phyloP scores from a whole-genome alignment of 2,888 invertebrate species.

The Orgyia antiqua region DNA sequence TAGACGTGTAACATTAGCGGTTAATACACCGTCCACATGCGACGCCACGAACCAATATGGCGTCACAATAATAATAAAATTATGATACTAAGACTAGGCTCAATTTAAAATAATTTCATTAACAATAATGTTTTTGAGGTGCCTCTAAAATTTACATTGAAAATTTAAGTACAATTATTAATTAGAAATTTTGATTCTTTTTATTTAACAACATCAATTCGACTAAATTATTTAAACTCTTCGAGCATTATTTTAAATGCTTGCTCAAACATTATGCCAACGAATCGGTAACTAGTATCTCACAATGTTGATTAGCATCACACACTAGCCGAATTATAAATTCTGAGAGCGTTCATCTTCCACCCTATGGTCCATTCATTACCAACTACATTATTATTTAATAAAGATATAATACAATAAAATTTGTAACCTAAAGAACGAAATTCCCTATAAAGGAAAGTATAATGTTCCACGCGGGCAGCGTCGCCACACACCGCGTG shows the following conservation, averaged over 20 bases:
- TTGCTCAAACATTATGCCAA: slow-evolving; percentile 71
- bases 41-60: slow-evolving; percentile 33
- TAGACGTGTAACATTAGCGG: slow-evolving; percentile 16
- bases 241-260: slow-evolving; percentile 74
- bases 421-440: slow-evolving; percentile 76
- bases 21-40: slow-evolving; percentile 9
- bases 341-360: slow-evolving; percentile 70
- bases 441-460: slow-evolving; percentile 70
- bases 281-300: slow-evolving; percentile 65
- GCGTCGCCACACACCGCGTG: slow-evolving; percentile 30
- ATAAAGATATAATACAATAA: slow-evolving; percentile 71
- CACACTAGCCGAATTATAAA: slow-evolving; percentile 65
- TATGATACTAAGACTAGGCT: slow-evolving; percentile 75
- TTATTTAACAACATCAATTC: slow-evolving; percentile 75
- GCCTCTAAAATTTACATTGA: slow-evolving; percentile 74
- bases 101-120: slow-evolving; percentile 64
- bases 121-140: slow-evolving; percentile 61
- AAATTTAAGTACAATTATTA: slow-evolving; percentile 72
- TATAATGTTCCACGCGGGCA: slow-evolving; percentile 20
- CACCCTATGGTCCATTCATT: slow-evolving; percentile 72
- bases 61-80: slow-evolving; percentile 52
- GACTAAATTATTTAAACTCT: slow-evolving; percentile 67
- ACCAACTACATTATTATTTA: slow-evolving; percentile 50
- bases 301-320: slow-evolving; percentile 46
- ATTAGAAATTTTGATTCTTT: slow-evolving; percentile 71